A percentile compares a stretch with the other conserved stretches of the same genome.
These are phyloP conservation scores for Smithornis capensis DNA, from an alignment of 2,113 vertebrate species.

Conservation along the genomic window DNA sequence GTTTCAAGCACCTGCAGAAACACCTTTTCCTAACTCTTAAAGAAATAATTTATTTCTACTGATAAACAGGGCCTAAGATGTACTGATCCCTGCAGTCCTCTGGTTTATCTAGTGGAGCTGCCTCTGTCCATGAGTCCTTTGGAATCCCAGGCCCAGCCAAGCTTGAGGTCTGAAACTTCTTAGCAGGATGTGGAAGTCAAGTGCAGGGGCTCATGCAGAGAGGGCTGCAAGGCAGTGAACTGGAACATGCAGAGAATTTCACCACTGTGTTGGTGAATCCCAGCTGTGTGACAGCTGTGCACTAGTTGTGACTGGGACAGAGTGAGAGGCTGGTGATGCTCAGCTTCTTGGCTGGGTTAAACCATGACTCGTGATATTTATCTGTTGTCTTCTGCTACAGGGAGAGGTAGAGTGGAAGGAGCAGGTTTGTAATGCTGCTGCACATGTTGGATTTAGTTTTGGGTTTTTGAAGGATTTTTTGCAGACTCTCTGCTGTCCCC, in stretches of 20 bases:
- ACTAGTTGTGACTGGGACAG: rapidly evolving
- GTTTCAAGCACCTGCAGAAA: rapidly evolving
- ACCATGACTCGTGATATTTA: rapidly evolving
- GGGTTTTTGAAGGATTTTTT: rapidly evolving
- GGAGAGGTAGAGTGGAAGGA: neutral
- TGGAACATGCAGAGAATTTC: too few relatives aligned
- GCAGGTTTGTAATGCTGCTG: neutral
- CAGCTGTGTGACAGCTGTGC: neutral
- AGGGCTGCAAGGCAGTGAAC: neutral
- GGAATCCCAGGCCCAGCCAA: too few relatives aligned
- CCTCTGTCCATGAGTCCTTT: neutral
- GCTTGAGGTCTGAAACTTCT: neutral
- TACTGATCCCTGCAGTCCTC: neutral
- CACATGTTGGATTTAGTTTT: rapidly evolving
- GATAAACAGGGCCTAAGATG: neutral
- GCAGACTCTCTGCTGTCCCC: neutral
- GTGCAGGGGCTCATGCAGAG: neutral
- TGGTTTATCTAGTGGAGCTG: neutral
- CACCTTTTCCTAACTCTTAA: rapidly evolving
- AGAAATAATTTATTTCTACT: neutral
- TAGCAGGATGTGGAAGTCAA: rapidly evolving
- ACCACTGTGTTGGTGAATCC: neutral
- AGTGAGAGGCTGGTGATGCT: neutral
- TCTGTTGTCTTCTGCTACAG: neutral
- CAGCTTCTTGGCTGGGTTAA: neutral